phyloP scores from a whole-genome alignment of 2,113 vertebrate species.

The Bos taurus region ARS-UCD2.0 NC_037348.1:13891501-13892000 shows the following conservation, averaged over 20 bases:
- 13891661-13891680: background rate
- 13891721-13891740: background rate
- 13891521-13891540: background rate
- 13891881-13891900: background rate
- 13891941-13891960: background rate
- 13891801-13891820: background rate
- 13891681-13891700: background rate
- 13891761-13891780: background rate
- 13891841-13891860: background rate
- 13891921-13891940: background rate
- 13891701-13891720: background rate
- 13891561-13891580: background rate
- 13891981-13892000: background rate
- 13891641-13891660: background rate
- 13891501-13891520: background rate
- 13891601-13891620: background rate
- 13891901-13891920: background rate
- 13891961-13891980: background rate
- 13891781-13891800: background rate
- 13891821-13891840: background rate
- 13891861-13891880: background rate
- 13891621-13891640: background rate
- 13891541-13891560: background rate
- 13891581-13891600: background rate
- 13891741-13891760: background rate